Evolutionary conservation across 2,888 invertebrate species (phyloP).

Genomic region (Cremastinae sp.): DNA sequence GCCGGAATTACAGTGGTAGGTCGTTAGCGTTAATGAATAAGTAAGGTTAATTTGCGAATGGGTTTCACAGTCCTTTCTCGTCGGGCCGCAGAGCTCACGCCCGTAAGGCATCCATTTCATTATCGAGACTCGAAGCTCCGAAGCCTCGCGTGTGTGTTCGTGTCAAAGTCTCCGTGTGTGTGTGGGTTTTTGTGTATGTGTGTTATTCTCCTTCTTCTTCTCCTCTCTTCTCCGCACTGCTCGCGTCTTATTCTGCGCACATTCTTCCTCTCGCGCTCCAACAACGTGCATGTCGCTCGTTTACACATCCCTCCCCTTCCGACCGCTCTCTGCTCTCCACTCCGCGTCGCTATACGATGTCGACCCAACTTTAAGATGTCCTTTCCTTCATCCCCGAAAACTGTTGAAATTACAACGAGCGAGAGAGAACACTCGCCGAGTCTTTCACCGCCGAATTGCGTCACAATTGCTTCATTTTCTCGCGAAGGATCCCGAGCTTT

Average conservation of each 20-base stretch:
- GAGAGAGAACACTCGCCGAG: neutral
- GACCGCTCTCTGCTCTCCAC: no score
- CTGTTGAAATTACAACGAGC: neutral
- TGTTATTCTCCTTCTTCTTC: conserved; percentile 19
- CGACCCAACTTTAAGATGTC: neutral
- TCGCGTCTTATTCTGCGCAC: no score
- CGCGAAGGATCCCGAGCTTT: neutral
- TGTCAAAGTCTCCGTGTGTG: conserved; percentile 15
- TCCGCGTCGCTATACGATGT: neutral
- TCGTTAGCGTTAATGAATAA: conserved; percentile 78
- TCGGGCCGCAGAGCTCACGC: conserved; percentile 65
- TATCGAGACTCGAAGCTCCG: conserved; percentile 71
- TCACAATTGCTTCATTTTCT: neutral
- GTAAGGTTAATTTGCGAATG: conserved; percentile 78
- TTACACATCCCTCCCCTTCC: neutral
- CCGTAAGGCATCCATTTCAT: conserved; percentile 76
- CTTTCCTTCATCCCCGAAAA: neutral
- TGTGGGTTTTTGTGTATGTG: no score
- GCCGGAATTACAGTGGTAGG: conserved; percentile 64
- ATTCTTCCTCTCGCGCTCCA: no score
- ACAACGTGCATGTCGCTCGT: neutral
- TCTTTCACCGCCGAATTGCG: neutral
- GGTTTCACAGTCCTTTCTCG: conserved; percentile 71
- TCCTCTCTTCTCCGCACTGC: no score
- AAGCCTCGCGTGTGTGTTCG: conserved; percentile 54